Evolutionary conservation across 1,140 invertebrate genomes (phyloP).

Genomic region (Drosophila chauvacae): DNA sequence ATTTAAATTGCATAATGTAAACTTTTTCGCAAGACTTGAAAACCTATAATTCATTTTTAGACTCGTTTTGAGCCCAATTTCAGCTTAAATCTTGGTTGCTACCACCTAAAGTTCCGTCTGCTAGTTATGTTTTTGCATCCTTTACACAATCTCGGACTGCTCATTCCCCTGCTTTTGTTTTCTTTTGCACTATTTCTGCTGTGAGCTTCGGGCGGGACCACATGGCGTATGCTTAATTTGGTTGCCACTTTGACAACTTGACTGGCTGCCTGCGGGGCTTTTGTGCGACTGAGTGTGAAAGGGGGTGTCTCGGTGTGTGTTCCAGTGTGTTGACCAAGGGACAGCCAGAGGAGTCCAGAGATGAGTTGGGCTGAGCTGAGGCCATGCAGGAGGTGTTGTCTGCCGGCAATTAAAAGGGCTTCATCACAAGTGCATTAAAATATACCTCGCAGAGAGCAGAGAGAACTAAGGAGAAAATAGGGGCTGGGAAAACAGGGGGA

Average conservation of each 20-base stretch:
- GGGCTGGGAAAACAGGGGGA: neutral
- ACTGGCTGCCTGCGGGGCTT: constrained; percentile 21
- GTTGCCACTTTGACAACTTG: constrained; percentile 48
- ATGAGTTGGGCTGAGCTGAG: neutral
- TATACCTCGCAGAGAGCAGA: constrained; percentile 18
- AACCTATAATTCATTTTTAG: neutral
- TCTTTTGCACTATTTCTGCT: constrained; percentile 11
- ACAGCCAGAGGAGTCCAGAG: neutral
- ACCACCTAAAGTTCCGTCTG: neutral
- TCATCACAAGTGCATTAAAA: constrained; percentile 71
- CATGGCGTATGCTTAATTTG: constrained; percentile 48
- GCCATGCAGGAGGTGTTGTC: constrained; percentile 35
- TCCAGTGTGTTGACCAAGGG: constrained; percentile 21
- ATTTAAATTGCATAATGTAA: neutral
- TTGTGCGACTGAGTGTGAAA: neutral
- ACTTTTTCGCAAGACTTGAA: neutral
- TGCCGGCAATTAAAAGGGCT: constrained; percentile 61
- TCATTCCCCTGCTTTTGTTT: constrained; percentile 5
- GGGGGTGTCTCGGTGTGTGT: neutral
- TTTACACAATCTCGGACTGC: constrained; percentile 15
- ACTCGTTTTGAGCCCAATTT: neutral
- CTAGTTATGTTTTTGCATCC: constrained; percentile 28
- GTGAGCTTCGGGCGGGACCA: constrained; percentile 14
- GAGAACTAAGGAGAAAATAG: neutral
- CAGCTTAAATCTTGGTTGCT: neutral